Conservation (phyloP, 2,888 invertebrate species). For the Pecten maximus region DNA sequence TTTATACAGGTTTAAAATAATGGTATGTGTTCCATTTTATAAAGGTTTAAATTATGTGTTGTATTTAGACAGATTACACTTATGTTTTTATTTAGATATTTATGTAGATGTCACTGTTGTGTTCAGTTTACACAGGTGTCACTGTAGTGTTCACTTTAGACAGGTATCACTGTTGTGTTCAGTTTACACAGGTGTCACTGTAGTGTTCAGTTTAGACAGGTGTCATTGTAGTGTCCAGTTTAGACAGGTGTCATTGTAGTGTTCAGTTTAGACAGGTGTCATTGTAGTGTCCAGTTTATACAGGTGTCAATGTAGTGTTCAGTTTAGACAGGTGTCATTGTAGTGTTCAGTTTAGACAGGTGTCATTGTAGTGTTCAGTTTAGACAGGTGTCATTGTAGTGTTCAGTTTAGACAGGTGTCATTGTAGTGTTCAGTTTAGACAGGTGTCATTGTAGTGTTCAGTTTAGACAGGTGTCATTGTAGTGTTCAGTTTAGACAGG, state of each 20-base stretch:
- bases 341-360: background rate
- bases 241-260: background rate
- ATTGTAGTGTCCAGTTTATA: background rate
- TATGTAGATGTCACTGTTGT: background rate
- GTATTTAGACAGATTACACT: no score
- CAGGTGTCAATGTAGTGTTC: background rate
- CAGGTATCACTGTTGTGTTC: background rate
- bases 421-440: background rate
- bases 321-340: background rate
- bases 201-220: background rate
- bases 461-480: background rate
- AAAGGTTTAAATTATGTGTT: no score
- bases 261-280: background rate
- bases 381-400: background rate
- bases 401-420: background rate
- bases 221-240: background rate
- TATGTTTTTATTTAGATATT: no score
- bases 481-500: background rate
- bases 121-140: background rate
- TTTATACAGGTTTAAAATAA: no score
- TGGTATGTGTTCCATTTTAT: no score
- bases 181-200: background rate
- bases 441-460: background rate
- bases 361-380: background rate
- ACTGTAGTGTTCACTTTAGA: no score